Evolutionary conservation across 1,140 invertebrate species (phyloP).

Genomic region (Alviniconcha marisindica): DNA sequence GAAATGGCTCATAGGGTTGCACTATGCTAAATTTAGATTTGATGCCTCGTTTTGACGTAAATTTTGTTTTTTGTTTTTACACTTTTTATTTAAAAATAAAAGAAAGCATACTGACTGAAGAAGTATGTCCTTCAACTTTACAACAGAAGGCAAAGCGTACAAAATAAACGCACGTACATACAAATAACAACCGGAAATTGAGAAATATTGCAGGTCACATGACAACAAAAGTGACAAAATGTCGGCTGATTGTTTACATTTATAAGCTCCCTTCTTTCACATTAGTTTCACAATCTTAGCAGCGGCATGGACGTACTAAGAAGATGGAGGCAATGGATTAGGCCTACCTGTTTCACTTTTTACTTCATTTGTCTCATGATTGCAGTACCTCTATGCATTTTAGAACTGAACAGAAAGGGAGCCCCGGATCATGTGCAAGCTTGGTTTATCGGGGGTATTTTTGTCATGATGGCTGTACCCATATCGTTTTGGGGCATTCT

Average conservation of each 20-base stretch:
- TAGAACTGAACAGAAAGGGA: constrained; percentile 77
- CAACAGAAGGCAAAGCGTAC: no score
- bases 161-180: no score
- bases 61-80: no score
- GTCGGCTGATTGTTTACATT: constrained; percentile 40
- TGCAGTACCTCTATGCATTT: constrained; percentile 88
- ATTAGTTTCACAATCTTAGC: neutral
- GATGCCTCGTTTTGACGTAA: no score
- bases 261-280: neutral
- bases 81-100: no score
- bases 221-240: constrained; percentile 38
- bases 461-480: constrained; percentile 92
- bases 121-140: no score
- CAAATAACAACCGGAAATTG: neutral
- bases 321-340: constrained; percentile 91
- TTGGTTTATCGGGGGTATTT: constrained; percentile 89
- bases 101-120: no score
- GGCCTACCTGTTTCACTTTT: constrained; percentile 86
- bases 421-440: constrained; percentile 79
- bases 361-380: constrained; percentile 89
- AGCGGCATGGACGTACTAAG: constrained; percentile 53
- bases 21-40: no score
- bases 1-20: no score
- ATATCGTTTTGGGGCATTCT: constrained; percentile 96
- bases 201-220: neutral